Evolutionary conservation across 2,797 vertebrate genomes (phyloP).

Genomic region (Meda fulgida): DNA sequence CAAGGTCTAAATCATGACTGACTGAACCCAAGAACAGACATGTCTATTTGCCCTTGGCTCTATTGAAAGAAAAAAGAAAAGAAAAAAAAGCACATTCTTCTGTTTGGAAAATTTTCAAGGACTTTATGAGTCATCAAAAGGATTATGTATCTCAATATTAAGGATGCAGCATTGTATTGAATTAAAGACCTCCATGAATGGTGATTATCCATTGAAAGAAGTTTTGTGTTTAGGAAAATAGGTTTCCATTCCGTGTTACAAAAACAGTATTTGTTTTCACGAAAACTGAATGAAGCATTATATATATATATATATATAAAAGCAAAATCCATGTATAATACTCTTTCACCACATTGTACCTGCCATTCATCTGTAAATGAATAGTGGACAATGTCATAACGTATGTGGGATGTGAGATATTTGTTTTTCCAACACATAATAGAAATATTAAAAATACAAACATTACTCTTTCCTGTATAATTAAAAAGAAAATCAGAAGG

Average conservation of each 20-base stretch:
- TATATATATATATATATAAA: background rate
- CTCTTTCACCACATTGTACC: background rate
- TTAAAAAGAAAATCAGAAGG: background rate
- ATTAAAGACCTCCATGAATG: conserved; percentile 12
- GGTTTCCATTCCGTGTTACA: background rate
- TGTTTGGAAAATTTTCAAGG: background rate
- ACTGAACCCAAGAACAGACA: conserved; percentile 20
- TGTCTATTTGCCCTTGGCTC: conserved; percentile 31
- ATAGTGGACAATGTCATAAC: background rate
- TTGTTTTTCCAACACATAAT: background rate
- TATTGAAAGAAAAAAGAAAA: background rate
- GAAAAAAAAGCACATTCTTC: background rate
- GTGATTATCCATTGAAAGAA: background rate
- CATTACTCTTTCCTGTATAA: background rate
- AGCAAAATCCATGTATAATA: background rate
- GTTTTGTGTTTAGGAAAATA: background rate
- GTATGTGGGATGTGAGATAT: background rate
- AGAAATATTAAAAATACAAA: background rate
- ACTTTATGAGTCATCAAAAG: conserved; percentile 7
- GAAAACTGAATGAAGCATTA: background rate
- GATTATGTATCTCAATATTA: background rate
- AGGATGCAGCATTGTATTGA: conserved; percentile 5
- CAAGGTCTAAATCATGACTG: background rate
- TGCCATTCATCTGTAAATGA: background rate
- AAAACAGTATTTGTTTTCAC: background rate